Percentiles rank a stretch among this genome's conserved stretches.
Conservation (phyloP, 2,113 vertebrate genomes). For the Grantiella picta region DNA sequence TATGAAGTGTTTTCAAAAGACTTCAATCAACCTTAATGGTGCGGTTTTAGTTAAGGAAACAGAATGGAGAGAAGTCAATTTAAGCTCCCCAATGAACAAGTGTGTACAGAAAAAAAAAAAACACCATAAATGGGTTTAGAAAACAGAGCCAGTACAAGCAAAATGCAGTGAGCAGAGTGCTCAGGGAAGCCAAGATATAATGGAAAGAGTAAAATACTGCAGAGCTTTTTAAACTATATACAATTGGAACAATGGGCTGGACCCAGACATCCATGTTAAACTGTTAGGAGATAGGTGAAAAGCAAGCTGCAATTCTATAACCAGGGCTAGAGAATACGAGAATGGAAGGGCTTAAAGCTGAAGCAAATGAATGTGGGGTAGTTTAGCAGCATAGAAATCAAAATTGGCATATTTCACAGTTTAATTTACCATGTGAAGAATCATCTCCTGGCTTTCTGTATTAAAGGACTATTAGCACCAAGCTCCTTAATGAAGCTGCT, state of each 20-base stretch:
- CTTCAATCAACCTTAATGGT: conserved; percentile 82
- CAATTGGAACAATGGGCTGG: conserved; percentile 77
- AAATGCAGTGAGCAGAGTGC: conserved; percentile 68
- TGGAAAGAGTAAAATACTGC: conserved; percentile 75
- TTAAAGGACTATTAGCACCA: conserved; percentile 59
- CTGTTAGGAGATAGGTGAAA: conserved; percentile 73
- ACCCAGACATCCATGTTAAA: conserved; percentile 74
- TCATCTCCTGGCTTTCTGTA: conserved; percentile 56
- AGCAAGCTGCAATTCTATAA: conserved; percentile 71
- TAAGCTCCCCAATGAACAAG: conserved; percentile 76
- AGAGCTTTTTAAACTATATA: conserved; percentile 77
- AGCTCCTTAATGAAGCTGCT: conserved; percentile 36
- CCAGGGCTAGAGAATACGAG: conserved; percentile 54
- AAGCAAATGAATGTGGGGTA: conserved; percentile 64
- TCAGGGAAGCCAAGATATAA: conserved; percentile 77
- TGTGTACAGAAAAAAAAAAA: conserved; percentile 48
- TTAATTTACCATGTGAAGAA: conserved; percentile 66
- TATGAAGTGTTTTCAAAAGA: conserved; percentile 78
- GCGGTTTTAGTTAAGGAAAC: conserved; percentile 80
- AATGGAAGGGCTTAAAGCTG: conserved; percentile 70
- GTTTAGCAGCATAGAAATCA: conserved; percentile 67
- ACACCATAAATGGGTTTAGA: conserved; percentile 76
- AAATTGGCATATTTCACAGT: conserved; percentile 71
- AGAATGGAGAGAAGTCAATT: conserved; percentile 82
- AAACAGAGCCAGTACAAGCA: conserved; percentile 69